Conservation (phyloP, 35 echinoderm and acorn worm species). For the Anneissia japonica region DNA sequence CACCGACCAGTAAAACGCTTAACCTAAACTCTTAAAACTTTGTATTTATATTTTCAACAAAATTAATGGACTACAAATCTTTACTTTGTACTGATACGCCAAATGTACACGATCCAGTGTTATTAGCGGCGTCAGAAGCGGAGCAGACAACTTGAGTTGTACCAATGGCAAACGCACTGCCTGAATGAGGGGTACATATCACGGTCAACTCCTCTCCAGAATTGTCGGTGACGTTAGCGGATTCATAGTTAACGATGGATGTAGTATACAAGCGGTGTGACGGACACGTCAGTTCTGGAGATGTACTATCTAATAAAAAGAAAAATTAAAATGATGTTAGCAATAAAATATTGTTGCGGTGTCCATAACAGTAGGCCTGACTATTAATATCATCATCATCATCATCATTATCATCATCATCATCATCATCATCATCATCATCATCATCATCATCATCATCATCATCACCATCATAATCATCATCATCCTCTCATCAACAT, state of each 20-base stretch:
- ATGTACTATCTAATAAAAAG: not conserved
- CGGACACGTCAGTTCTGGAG: not conserved
- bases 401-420: too few species aligned
- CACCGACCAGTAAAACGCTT: too few species aligned
- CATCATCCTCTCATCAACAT: too few species aligned
- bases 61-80: too few species aligned
- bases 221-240: not conserved
- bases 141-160: not conserved
- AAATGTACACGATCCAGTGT: not conserved
- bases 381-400: too few species aligned
- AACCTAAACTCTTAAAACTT: too few species aligned
- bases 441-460: too few species aligned
- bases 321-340: not conserved
- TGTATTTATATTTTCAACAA: too few species aligned
- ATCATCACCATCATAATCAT: too few species aligned
- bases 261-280: not conserved
- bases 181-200: not conserved
- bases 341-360: too few species aligned
- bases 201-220: not conserved
- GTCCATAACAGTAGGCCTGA: too few species aligned
- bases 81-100: not conserved
- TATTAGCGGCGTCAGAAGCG: not conserved
- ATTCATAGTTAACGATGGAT: not conserved
- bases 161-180: not conserved
- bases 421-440: too few species aligned